These are phyloP conservation scores for Drosophila robusta DNA, from an alignment of 2,888 invertebrate species.

Conservation along the genomic window DNA sequence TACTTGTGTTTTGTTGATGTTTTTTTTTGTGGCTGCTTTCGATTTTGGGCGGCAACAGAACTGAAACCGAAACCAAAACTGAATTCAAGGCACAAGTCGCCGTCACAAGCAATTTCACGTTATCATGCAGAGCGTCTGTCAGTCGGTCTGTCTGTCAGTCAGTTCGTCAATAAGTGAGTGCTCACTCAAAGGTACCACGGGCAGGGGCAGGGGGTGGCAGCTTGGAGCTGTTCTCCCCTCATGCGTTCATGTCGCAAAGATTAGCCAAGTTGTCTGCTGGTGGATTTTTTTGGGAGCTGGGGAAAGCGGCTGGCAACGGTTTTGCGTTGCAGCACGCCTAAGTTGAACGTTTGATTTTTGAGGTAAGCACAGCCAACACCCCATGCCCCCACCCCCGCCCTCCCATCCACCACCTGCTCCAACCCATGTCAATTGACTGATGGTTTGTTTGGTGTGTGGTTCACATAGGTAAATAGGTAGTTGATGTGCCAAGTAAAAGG, in stretches of 20 bases:
- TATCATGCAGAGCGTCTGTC: constrained; percentile 37
- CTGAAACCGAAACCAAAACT: constrained; percentile 31
- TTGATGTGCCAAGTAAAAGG: constrained; percentile 5
- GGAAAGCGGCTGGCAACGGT: not conserved
- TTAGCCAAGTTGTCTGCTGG: constrained; percentile 58
- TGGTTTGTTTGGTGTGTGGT: constrained; percentile 8
- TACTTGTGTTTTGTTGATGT: not conserved
- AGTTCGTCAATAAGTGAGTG: constrained; percentile 35
- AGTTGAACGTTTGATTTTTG: constrained; percentile 19
- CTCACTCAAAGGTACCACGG: constrained; percentile 14
- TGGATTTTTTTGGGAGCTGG: constrained; percentile 15
- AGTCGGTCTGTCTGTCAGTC: constrained; percentile 16
- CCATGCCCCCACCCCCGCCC: not conserved
- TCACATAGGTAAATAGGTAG: constrained; percentile 37
- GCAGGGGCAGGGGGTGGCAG: not conserved
- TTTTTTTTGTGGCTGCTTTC: not conserved
- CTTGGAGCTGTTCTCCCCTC: constrained; percentile 1
- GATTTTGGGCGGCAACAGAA: constrained; percentile 4
- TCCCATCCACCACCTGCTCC: not conserved
- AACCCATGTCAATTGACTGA: constrained; percentile 35
- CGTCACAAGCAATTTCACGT: constrained; percentile 50
- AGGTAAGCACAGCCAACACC: constrained; percentile 2
- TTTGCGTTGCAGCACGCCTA: constrained; percentile 26
- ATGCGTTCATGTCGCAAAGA: constrained; percentile 58
- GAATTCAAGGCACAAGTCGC: constrained; percentile 29